Percentiles rank a stretch among this genome's conserved stretches.
Evolutionary conservation across 2,888 invertebrate species (phyloP).

Genomic region (Uloborus plumipes): DNA sequence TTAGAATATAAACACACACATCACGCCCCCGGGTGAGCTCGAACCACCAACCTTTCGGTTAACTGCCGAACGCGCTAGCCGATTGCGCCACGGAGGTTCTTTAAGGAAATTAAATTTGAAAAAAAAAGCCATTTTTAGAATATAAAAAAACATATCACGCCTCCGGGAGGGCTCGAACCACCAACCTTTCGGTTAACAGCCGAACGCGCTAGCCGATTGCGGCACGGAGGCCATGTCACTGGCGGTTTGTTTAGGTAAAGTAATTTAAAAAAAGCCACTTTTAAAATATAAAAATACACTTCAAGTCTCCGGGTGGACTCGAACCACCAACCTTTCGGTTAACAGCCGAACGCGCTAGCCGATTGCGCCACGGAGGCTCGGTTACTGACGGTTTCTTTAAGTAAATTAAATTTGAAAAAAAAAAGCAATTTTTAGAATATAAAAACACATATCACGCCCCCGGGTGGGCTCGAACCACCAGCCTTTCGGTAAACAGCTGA

Average conservation of each 20-base stretch:
- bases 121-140: too few relatives aligned
- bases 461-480: constrained; percentile 55
- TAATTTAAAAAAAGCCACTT: too few relatives aligned
- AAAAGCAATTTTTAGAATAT: too few relatives aligned
- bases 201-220: constrained; percentile 98
- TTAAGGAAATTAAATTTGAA: too few relatives aligned
- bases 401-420: too few relatives aligned
- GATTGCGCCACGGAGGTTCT: constrained; percentile 95
- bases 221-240: constrained; percentile 93
- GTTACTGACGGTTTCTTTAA: too few relatives aligned
- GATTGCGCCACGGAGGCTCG: constrained; percentile 92
- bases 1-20: too few relatives aligned
- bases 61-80: constrained; percentile 99
- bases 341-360: constrained; percentile 99
- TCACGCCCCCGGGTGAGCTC: constrained; percentile 93
- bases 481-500: constrained; percentile 58
- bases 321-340: constrained; percentile 99
- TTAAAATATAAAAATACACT: too few relatives aligned
- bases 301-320: constrained; percentile 95
- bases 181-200: constrained; percentile 99
- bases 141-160: constrained; percentile 73
- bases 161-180: constrained; percentile 98
- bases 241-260: too few relatives aligned
- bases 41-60: constrained; percentile 99
- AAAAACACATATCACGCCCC: too few relatives aligned